These are phyloP conservation scores for Marasmarcha lunaedactyla DNA, from an alignment of 2,888 invertebrate species.

Conservation along the genomic window DNA sequence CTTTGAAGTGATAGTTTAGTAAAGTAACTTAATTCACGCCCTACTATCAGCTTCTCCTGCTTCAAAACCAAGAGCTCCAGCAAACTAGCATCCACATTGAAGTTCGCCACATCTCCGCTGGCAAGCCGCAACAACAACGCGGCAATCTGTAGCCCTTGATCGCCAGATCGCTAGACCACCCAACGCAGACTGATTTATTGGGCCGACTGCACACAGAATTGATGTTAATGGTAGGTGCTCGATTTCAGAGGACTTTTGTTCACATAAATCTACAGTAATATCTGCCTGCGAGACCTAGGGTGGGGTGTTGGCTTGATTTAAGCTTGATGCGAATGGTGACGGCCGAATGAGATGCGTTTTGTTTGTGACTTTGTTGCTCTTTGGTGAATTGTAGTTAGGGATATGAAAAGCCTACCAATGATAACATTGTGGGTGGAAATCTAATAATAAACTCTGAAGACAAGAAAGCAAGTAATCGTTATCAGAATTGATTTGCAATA, in stretches of 20 bases:
- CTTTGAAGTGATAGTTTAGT: too few relatives aligned
- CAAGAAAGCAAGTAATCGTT: too few relatives aligned
- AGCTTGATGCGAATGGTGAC: neutral
- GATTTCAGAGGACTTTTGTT: neutral
- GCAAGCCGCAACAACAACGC: slow-evolving; percentile 31
- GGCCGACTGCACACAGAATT: slow-evolving; percentile 12
- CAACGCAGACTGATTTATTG: slow-evolving; percentile 21
- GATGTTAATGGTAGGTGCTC: slow-evolving; percentile 1
- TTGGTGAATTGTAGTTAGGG: too few relatives aligned
- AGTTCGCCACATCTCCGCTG: slow-evolving; percentile 43
- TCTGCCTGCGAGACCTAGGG: neutral
- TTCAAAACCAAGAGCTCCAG: too few relatives aligned
- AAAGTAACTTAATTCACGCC: too few relatives aligned
- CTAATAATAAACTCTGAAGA: too few relatives aligned
- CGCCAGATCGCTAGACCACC: slow-evolving; percentile 34
- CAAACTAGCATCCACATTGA: too few relatives aligned
- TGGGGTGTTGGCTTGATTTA: neutral
- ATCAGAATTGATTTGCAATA: too few relatives aligned
- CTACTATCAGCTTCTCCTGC: too few relatives aligned
- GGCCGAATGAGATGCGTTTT: neutral
- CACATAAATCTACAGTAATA: neutral
- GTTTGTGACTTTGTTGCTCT: too few relatives aligned
- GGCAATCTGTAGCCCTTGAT: slow-evolving; percentile 39
- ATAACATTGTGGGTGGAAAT: too few relatives aligned
- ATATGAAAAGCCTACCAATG: too few relatives aligned